Evolutionary conservation across 2,888 invertebrate genomes (phyloP), one percentile per base, ranked within the genome.

Genomic region (Sabatieria punctata): DNA sequence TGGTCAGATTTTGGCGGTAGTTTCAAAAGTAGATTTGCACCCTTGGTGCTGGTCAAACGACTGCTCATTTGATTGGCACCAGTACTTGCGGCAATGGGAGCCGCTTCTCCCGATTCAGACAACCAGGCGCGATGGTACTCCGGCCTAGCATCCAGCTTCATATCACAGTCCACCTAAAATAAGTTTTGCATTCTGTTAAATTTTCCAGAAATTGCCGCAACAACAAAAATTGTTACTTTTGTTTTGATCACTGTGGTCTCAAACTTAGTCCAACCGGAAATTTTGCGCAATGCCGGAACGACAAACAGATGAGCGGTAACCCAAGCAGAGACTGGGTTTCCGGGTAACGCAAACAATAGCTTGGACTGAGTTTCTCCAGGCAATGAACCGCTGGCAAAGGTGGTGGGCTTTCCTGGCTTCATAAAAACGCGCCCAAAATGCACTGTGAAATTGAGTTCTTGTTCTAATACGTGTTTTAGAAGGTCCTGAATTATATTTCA

Each of bases 331-430:
- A 88, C 91, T 0, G 95, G 95, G 74, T 97, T 95, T 40, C 63
- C 63, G n/a, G 48, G 48, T n/a, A 49, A 43, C 18, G 42, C 51
- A 36, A 51, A 51, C 21, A 47, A 40, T 18, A 27, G 77, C 61
- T 82, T 82, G 26, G 70, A 74, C 54, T 67, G 70, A 11, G 74
- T 75, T 38, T 76, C 68, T n/a, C n/a, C n/a, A n/a, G n/a, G n/a
- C 51, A 73, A 74, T 2, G 63, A 57, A 56, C 80, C 78, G 0
- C 88, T 82, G 2, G 85, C 88, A 68, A 95, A 93, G 0, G 93
- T 89, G 50, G 86, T 85, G 0, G 95, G 95, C 66, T 95, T 89
- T 23, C 95, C 95, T 1, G 97, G 97, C 69, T 95, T 97, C 85
- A 97, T 88, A 59, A 82, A 80, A 15, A 77, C 73, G 45, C 74